Evolutionary conservation across 2,113 vertebrate genomes (phyloP), one percentile per base, ranked within the genome.

Genomic region (Antechinus flavipes): DNA sequence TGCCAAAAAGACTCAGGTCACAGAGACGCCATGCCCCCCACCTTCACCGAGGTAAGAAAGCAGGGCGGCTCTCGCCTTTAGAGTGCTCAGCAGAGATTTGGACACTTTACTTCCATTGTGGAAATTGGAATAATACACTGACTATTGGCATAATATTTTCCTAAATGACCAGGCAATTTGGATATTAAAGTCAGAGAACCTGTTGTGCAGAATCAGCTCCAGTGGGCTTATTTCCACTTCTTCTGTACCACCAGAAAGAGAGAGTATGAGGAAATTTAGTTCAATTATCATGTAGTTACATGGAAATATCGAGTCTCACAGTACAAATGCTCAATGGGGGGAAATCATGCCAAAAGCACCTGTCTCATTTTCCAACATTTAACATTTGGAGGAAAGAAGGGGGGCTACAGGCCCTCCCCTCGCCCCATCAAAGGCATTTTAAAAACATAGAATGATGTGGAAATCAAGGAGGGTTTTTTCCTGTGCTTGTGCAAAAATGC

Each of bases 1-100:
- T 95, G 99, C 99, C 14, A 99, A 98, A 95, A 99, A 99, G 98
- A 99, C 99, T 0, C 99, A 99, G 97, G 98, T 99, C 0, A 95
- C 99, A 23, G 99, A 99, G 91, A 98, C 98, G 0, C 94, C 98
- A 0, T 99, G 99, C 96, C 93, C 99, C 0, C 99, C 99, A 0
- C 99, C 99, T 1, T 99, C 99, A 1, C 98, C 99, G 5, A 99
- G 99, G 99, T 99, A 96, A 98, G 98, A 46, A 7, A 6, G 25
- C 0, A 0, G 3, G 8, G 23, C 1, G 8, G 61, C 42, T 94
- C 14, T 56, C 8, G 27, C 0, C 25, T 6, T 1, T 0, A 5
- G n/a, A 22, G 16, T 8, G 35, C 68, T 22, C 35, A 76, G 1
- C 68, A 76, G 11, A 35, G 47, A 49, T 47, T 50, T 54, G 47